Base-by-base conservation (phyloP, 2,113 vertebrate species). In the Tangachromis dhanisi region DNA sequence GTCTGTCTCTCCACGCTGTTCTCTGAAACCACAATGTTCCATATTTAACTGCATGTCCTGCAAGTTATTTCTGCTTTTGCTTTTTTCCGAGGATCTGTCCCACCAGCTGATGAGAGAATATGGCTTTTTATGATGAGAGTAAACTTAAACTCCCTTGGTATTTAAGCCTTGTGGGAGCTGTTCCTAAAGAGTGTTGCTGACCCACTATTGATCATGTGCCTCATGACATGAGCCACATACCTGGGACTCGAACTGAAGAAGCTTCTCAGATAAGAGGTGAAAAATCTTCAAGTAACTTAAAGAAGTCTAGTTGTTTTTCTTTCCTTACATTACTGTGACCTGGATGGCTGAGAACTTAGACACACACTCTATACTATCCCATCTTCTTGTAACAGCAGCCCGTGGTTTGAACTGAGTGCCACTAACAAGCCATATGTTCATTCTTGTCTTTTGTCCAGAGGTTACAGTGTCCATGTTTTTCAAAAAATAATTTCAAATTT, bases 51-150 rank as follows among this genome's bases (percentile, higher is more conserved):
- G 35, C 88, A 68, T 40, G 81, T 13, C 13, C 47, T 12, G 73
- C 13, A 81, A 89, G 90, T 78, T 45, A 90, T 91, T 95, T 95
- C 81, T 88, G 49, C 54, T 86, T 76, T 86, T 93, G 90, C 92
- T 33, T 8, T 31, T 47, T 92, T 93, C 93, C 88, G 85, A 93
- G 84, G 80, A 7, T 81, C 82, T 63, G 54, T 86, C 45, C 73
- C 59, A 83, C 79, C 73, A 89, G 90, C 80, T 86, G 90, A 93
- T 83, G 89, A 73, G 38, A 88, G 76, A 88, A 53, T 68, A 47
- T 9, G 5, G 33, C 38, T 63, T 71, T 91, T 79, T 59, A 87
- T 86, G 87, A 82, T 90, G 86, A 90, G 47, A 89, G 63, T 51
- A 66, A 66, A 38, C 33, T 21, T 66, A 38, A 66, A 38, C 33